These are phyloP conservation scores for Trichosurus vulpecula DNA, from an alignment of 2,797 vertebrate species.

Conservation along the genomic window DNA sequence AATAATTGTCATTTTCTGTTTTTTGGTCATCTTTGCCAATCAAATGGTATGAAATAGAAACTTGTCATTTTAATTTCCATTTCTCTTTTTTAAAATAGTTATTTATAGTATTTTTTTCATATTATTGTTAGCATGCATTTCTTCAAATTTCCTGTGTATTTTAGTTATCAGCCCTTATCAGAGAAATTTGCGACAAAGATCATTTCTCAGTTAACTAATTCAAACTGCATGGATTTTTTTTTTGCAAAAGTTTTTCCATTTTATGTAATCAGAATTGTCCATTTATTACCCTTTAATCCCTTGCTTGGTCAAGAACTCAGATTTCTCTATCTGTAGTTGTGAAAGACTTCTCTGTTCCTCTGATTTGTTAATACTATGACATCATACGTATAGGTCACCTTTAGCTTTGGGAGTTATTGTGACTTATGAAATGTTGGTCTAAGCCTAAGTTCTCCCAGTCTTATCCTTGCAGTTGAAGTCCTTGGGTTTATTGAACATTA, in stretches of 20 bases:
- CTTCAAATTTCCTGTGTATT: not conserved
- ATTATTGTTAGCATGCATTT: not conserved
- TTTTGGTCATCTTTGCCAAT: not conserved
- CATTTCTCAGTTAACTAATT: not conserved
- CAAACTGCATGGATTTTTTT: not conserved
- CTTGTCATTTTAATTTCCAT: not conserved
- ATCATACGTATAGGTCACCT: not conserved
- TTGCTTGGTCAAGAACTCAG: not conserved
- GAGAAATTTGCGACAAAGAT: not conserved
- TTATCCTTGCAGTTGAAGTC: not conserved
- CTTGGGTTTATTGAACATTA: not conserved
- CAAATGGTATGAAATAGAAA: not conserved
- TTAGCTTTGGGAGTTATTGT: not conserved
- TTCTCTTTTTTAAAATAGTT: not conserved
- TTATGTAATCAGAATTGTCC: not conserved
- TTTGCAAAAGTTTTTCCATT: not conserved
- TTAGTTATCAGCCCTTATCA: not conserved
- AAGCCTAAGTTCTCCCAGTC: not conserved
- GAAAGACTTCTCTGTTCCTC: not conserved
- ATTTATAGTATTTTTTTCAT: not conserved
- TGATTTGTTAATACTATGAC: not conserved
- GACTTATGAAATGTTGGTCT: not conserved
- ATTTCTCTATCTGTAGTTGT: not conserved
- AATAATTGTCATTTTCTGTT: not conserved
- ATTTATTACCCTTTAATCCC: not conserved